Base-by-base conservation (phyloP, 2,797 vertebrate species). In the Hirundo rustica region DNA sequence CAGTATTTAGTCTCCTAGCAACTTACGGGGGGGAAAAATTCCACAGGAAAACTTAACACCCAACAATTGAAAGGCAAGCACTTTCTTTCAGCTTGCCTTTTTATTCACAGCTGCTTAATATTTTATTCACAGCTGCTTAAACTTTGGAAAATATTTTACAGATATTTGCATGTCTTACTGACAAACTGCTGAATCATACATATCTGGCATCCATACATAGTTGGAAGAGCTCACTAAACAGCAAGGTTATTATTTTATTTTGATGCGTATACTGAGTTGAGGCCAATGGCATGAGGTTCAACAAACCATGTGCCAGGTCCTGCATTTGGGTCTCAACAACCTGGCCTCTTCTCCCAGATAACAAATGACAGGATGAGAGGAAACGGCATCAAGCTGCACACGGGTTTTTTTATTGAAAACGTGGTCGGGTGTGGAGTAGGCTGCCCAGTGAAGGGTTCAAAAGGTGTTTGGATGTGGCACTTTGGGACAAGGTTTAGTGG, bases 61-160 rank as follows among this genome's bases (percentile, higher is more conserved):
- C 38, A 38, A 38, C 38, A 38, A 38, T 38, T 71, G 57, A 84
- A 89, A 70, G 67, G 54, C 68, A 77, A 85, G 25, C 10, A 7
- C 34, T 80, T 29, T 94, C 42, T 94, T 90, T 88, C 58, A 60
- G 32, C 16, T n/a, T n/a, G n/a, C n/a, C n/a, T 15, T 80, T 92
- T 94, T 71, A 53, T 81, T 84, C 22, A 12, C 23, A 81, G 34
- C 70, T 81, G 32, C 7, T 27, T 77, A 54, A 84, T n/a, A 15
- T 80, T 92, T 94, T 71, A 53, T 81, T 84, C 22, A 12, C 23
- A 81, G 34, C 70, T 81, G 32, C 7, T 27, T 77, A 54, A 84
- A 95, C 48, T 68, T 75, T 60, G 75, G 80, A 66, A 93, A 47
- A 61, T 71, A n/a, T 70, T 93, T 83, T 81, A 72, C 25, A 58